Conservation (phyloP, 2,888 invertebrate genomes). For the Napeogenes sylphis region DNA sequence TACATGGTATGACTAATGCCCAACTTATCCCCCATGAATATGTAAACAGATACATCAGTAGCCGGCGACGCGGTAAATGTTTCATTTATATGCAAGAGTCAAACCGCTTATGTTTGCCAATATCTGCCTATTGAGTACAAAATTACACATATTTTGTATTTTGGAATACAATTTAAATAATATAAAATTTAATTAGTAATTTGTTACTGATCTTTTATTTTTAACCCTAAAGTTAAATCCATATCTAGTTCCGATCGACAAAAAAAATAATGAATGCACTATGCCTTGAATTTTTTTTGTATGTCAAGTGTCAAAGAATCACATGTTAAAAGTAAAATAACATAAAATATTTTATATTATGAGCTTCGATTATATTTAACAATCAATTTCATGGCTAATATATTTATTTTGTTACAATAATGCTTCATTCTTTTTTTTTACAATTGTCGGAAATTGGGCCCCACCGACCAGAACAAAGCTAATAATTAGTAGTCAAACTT, state of each 20-base stretch:
- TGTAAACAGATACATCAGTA: conserved; percentile 48
- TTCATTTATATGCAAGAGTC: conserved; percentile 67
- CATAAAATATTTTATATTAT: too few relatives aligned
- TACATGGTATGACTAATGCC: conserved; percentile 14
- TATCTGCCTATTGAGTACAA: background rate
- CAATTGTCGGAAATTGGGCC: conserved; percentile 19
- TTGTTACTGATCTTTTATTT: too few relatives aligned
- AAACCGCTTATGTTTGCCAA: conserved; percentile 57
- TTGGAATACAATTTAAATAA: background rate
- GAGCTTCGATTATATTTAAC: too few relatives aligned
- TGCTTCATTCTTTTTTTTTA: background rate
- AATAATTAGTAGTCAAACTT: conserved; percentile 62
- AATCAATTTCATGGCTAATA: too few relatives aligned
- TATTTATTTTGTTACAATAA: background rate
- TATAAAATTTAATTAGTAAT: too few relatives aligned
- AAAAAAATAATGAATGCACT: too few relatives aligned
- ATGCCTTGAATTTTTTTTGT: too few relatives aligned
- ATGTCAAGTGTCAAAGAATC: too few relatives aligned
- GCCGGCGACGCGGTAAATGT: conserved; percentile 52
- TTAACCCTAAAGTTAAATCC: too few relatives aligned
- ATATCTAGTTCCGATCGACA: too few relatives aligned
- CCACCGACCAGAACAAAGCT: conserved; percentile 56
- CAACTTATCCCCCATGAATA: conserved; percentile 65
- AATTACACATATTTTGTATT: background rate
- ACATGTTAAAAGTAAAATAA: too few relatives aligned